Percentiles rank a stretch among this genome's conserved stretches.
These are phyloP conservation scores for Monopterus albus DNA, from an alignment of 2,113 vertebrate species.

Conservation along the genomic window DNA sequence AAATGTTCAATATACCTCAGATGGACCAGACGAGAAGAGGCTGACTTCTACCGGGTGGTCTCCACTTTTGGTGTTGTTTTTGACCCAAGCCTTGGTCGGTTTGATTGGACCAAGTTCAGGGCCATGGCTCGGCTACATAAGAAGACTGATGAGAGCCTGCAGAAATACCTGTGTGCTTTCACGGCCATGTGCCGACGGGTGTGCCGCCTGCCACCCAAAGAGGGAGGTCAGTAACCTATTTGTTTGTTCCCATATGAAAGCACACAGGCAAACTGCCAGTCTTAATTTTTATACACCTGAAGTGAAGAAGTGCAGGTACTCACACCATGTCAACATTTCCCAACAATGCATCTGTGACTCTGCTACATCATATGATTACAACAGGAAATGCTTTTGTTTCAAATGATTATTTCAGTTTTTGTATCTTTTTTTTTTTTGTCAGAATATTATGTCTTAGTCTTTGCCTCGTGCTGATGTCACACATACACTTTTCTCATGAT, in stretches of 20 bases:
- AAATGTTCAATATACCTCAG: slow-evolving; percentile 67
- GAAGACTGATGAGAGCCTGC: slow-evolving; percentile 96
- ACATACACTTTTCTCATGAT: not conserved
- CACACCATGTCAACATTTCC: not conserved
- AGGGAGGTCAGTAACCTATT: slow-evolving; percentile 83
- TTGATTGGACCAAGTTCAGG: slow-evolving; percentile 99
- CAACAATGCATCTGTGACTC: not conserved
- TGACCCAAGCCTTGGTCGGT: slow-evolving; percentile 90
- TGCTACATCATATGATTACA: too few relatives aligned
- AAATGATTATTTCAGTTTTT: too few relatives aligned
- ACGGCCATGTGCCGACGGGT: slow-evolving; percentile 97
- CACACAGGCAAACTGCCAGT: not conserved
- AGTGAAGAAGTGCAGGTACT: not conserved
- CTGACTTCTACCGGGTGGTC: slow-evolving; percentile 97
- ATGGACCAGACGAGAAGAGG: slow-evolving; percentile 98
- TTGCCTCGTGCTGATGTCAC: not conserved
- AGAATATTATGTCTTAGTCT: not conserved
- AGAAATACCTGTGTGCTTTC: slow-evolving; percentile 96
- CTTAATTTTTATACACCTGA: not conserved
- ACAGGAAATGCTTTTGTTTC: too few relatives aligned
- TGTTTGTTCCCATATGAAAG: not conserved
- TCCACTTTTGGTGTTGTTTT: slow-evolving; percentile 98
- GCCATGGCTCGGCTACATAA: slow-evolving; percentile 98
- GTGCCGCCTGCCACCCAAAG: slow-evolving; percentile 94
- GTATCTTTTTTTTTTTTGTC: not conserved